A percentile compares a stretch with the other conserved stretches of the same genome.
phyloP scores from a whole-genome alignment of 1,140 invertebrate genomes.

The Trichonephila clavipes region DNA sequence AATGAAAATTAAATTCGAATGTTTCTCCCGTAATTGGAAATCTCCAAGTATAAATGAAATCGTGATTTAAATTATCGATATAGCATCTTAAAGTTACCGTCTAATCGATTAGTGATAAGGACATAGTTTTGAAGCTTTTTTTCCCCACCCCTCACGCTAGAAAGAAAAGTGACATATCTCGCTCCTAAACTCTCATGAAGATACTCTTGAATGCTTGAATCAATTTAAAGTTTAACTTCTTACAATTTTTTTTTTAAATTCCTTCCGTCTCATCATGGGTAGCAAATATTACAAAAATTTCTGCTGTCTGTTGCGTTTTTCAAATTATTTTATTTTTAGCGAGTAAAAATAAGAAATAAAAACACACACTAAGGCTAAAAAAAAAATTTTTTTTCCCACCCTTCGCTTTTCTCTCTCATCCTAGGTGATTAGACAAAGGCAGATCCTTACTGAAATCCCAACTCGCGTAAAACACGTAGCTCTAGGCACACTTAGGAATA shows the following conservation, averaged over 20 bases:
- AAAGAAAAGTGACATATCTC: constrained; percentile 55
- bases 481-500: constrained; percentile 66
- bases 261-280: not conserved
- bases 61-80: constrained; percentile 71
- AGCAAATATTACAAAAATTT: constrained; percentile 60
- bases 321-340: constrained; percentile 60
- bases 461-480: constrained; percentile 72
- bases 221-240: constrained; percentile 58
- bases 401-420: constrained; percentile 5
- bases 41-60: constrained; percentile 64
- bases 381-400: not conserved
- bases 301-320: constrained; percentile 66
- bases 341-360: constrained; percentile 16
- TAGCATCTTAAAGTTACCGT: not conserved
- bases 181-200: not conserved
- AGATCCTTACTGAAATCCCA: constrained; percentile 72
- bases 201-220: constrained; percentile 48
- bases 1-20: constrained; percentile 44
- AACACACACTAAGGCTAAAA: not conserved
- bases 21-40: constrained; percentile 62
- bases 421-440: constrained; percentile 66
- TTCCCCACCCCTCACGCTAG: not conserved
- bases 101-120: constrained; percentile 62
- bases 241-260: constrained; percentile 26
- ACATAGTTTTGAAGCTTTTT: constrained; percentile 21